Conservation (phyloP, 2,888 invertebrate species). For the Zhuqinia jingwanae region DNA sequence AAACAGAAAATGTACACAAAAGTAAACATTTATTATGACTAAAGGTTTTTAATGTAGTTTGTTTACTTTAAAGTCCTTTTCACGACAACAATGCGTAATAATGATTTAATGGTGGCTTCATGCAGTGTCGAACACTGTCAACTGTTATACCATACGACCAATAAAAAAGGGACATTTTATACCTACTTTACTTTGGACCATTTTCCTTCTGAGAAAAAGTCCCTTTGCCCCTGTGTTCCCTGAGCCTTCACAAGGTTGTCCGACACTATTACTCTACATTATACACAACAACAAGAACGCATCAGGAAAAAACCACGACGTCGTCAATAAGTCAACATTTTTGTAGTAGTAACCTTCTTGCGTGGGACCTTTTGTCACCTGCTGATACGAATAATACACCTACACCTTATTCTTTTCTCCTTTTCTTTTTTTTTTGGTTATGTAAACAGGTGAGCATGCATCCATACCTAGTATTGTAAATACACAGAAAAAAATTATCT, state of each 20-base stretch:
- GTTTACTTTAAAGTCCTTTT: constrained; percentile 61
- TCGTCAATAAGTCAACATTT: not conserved
- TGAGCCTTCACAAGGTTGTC: not conserved
- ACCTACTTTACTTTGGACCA: too few species aligned
- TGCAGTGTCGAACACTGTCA: constrained; percentile 59
- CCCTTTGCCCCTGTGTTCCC: not conserved
- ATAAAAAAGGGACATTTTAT: constrained; percentile 28
- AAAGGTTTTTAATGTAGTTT: constrained; percentile 49
- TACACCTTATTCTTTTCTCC: constrained; percentile 41
- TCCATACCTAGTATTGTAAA: too few species aligned
- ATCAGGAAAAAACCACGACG: constrained; percentile 23
- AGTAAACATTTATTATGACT: not conserved
- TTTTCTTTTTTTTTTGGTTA: not conserved
- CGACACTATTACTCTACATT: not conserved
- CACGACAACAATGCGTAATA: constrained; percentile 66
- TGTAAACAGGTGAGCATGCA: constrained; percentile 40
- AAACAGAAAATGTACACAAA: not conserved
- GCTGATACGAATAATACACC: constrained; percentile 61
- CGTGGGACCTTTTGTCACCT: constrained; percentile 58
- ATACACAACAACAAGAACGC: not conserved
- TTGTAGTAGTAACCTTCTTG: not conserved
- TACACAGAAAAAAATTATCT: constrained; percentile 5
- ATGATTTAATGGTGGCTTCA: constrained; percentile 67
- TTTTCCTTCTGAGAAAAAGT: constrained; percentile 43
- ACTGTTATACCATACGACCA: constrained; percentile 60